Conservation (phyloP, 2,797 vertebrate species). For the Molossus molossus region DNA sequence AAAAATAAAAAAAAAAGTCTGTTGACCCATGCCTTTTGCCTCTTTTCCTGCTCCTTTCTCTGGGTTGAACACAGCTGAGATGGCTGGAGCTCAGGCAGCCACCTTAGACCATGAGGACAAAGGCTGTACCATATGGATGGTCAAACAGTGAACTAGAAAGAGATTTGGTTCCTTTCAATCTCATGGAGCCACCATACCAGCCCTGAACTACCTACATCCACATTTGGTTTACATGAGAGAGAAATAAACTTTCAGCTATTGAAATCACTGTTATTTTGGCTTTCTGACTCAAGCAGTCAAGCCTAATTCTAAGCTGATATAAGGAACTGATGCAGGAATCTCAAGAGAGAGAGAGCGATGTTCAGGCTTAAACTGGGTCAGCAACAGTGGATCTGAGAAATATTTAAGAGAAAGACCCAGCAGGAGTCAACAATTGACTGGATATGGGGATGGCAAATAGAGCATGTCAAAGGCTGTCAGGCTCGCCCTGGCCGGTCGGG, state of each 20-base stretch:
- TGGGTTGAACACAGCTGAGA: conserved; percentile 32
- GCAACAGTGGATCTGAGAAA: conserved; percentile 14
- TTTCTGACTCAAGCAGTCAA: neutral
- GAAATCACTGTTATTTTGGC: neutral
- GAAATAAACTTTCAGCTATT: neutral
- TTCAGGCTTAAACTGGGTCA: conserved; percentile 14
- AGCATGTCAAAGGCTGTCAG: conserved; percentile 29
- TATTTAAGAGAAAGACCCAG: neutral
- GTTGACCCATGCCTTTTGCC: neutral
- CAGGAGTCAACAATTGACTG: neutral
- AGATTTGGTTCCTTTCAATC: neutral
- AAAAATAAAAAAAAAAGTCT: no score
- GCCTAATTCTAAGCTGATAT: neutral
- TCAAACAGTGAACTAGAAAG: neutral
- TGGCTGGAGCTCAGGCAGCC: conserved; percentile 8
- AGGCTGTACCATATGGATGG: neutral
- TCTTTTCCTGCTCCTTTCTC: neutral
- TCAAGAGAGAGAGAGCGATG: neutral
- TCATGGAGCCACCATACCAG: neutral
- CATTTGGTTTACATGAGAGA: neutral
- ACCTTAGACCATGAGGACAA: neutral
- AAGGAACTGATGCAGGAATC: neutral
- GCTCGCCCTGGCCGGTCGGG: neutral
- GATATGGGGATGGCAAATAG: rapidly evolving
- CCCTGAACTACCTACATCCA: neutral